Evolutionary conservation across 2,113 vertebrate species (phyloP).

Genomic region (Scomber scombrus): DNA sequence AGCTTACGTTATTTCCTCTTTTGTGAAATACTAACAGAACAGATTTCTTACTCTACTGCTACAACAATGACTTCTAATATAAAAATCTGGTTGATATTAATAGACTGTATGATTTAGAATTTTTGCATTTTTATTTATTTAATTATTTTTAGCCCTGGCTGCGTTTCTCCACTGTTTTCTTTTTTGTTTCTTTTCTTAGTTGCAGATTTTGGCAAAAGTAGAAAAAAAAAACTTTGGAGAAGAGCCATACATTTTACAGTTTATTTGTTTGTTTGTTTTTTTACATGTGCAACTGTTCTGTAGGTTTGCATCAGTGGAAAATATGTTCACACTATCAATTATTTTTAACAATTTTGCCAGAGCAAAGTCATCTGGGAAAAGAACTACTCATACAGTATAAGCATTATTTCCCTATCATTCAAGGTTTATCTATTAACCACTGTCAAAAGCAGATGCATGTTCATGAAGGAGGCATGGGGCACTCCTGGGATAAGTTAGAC

Average conservation of each 20-base stretch:
- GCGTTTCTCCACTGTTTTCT: neutral
- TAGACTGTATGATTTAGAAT: neutral
- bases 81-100: neutral
- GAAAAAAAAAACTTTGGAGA: neutral
- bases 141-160: neutral
- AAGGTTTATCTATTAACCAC: conserved; percentile 23
- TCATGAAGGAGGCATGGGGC: neutral
- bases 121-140: neutral
- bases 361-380: neutral
- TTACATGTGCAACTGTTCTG: neutral
- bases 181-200: neutral
- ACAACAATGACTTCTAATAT: neutral
- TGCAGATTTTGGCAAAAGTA: neutral
- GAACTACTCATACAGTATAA: neutral
- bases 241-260: neutral
- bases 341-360: neutral
- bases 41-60: neutral
- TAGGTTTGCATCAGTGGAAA: conserved; percentile 6
- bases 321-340: neutral
- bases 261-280: no score
- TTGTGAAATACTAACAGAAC: neutral
- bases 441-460: conserved; percentile 17
- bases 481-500: conserved; percentile 16
- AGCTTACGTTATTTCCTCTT: neutral
- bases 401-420: neutral